Conservation (phyloP, 2,888 invertebrate genomes). For the Timema cristinae region DNA sequence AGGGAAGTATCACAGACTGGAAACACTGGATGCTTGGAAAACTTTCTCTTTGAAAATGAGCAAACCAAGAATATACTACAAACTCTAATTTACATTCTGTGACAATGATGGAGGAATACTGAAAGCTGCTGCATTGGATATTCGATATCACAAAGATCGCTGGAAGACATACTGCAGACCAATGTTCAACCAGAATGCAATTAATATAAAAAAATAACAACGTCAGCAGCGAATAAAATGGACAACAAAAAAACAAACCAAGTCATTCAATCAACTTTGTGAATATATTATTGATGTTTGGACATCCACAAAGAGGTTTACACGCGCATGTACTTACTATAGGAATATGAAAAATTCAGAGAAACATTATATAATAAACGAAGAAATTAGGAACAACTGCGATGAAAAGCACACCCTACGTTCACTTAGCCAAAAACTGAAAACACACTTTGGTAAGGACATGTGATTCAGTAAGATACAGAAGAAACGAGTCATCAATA, state of each 20-base stretch:
- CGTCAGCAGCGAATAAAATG: neutral
- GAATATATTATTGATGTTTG: neutral
- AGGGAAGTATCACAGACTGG: too few species aligned
- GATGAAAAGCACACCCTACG: neutral
- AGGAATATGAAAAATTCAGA: neutral
- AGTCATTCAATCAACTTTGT: neutral
- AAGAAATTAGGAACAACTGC: neutral
- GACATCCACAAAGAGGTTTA: neutral
- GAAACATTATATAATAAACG: neutral
- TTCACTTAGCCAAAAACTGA: neutral
- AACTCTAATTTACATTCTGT: too few species aligned
- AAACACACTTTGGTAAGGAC: neutral
- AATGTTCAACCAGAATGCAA: neutral
- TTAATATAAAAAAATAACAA: neutral
- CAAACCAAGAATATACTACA: too few species aligned
- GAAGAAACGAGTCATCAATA: neutral
- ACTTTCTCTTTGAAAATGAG: too few species aligned
- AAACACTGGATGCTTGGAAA: too few species aligned
- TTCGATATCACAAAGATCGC: neutral
- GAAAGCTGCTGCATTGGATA: too few species aligned
- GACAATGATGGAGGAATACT: too few species aligned
- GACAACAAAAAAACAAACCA: neutral
- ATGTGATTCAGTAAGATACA: neutral
- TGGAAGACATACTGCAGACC: neutral
- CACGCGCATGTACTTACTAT: neutral